phyloP scores from a whole-genome alignment of 23 tunicate species.

The Styela clava region DNA sequence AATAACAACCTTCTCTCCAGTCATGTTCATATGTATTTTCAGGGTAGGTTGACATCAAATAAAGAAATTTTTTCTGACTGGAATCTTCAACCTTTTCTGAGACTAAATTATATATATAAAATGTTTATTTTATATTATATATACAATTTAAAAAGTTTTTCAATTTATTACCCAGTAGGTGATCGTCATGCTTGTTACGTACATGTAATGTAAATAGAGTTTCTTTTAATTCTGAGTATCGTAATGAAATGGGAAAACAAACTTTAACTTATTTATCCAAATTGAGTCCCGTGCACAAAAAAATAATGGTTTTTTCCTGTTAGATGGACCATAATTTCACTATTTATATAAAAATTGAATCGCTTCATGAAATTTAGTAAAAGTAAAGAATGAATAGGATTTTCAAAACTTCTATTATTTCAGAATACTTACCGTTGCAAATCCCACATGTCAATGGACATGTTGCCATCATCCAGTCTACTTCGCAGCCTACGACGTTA shows the following conservation, averaged over 20 bases:
- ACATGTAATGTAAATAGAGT: not conserved
- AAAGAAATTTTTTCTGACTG: constrained; percentile 42
- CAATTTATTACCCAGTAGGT: not conserved
- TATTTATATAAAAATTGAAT: no score
- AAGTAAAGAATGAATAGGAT: no score
- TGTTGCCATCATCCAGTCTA: constrained; percentile 28
- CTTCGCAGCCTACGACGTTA: constrained; percentile 34
- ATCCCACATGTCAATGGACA: constrained; percentile 60
- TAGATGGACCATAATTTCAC: no score
- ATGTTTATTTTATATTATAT: not conserved
- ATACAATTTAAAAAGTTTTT: not conserved
- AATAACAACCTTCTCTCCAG: constrained; percentile 59
- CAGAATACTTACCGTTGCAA: constrained; percentile 82
- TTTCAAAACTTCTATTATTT: no score
- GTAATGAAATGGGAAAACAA: no score
- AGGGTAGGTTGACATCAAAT: constrained; percentile 70
- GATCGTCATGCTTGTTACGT: not conserved
- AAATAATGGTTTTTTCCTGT: no score
- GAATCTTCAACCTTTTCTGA: constrained; percentile 32
- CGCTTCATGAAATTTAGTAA: no score
- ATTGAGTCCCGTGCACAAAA: no score
- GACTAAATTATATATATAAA: constrained; percentile 1
- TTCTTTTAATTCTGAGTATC: no score
- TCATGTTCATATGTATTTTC: constrained; percentile 38
- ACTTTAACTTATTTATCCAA: no score